A percentile compares a stretch with the other conserved stretches of the same genome.
Evolutionary conservation across 2,797 vertebrate species (phyloP).

Genomic region (Furcifer pardalis): DNA sequence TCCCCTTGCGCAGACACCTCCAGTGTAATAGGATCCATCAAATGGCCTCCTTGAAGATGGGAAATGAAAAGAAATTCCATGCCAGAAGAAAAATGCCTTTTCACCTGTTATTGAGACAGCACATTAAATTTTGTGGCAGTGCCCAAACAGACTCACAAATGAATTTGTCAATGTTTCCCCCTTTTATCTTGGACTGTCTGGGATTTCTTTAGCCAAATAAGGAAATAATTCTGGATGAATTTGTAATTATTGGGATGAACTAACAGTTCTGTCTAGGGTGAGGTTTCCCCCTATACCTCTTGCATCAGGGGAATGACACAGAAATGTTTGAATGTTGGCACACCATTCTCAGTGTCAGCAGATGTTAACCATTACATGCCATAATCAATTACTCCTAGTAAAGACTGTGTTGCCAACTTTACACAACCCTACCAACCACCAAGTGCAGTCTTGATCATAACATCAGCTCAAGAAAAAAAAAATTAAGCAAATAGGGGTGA

Average conservation of each 20-base stretch:
- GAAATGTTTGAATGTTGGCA: neutral
- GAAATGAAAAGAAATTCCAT: neutral
- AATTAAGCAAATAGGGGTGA: neutral
- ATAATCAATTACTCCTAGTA: neutral
- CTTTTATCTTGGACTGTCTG: neutral
- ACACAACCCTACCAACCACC: neutral
- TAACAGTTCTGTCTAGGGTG: neutral
- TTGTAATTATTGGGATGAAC: neutral
- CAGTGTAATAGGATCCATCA: conserved; percentile 22
- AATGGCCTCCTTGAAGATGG: too few species aligned
- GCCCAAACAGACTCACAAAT: neutral
- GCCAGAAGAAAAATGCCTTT: neutral
- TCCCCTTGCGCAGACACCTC: neutral
- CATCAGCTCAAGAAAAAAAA: neutral
- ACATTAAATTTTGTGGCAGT: neutral
- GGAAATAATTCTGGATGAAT: neutral
- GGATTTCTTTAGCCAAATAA: neutral
- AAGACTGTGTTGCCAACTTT: neutral
- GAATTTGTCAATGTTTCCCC: neutral
- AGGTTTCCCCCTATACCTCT: too few species aligned
- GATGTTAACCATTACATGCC: neutral
- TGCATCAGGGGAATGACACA: neutral
- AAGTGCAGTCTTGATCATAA: neutral
- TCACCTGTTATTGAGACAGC: neutral
- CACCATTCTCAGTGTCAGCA: neutral